Percentiles rank a stretch among this genome's conserved stretches.
Conservation (phyloP, 2,797 vertebrate genomes). For the Galago senegalensis region DNA sequence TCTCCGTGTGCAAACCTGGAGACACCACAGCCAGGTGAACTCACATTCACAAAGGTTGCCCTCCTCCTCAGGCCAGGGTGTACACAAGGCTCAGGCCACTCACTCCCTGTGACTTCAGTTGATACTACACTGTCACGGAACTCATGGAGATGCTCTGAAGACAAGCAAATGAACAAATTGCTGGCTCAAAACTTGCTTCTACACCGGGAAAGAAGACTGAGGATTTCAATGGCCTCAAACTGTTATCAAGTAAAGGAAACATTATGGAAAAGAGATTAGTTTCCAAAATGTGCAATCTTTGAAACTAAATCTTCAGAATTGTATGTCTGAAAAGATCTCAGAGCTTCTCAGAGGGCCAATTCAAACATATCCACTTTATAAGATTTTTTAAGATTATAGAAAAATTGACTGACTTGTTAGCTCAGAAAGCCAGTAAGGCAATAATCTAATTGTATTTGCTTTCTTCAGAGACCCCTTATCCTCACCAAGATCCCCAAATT, state of each 20-base stretch:
- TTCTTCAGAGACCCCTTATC: constrained; percentile 71
- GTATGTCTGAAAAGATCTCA: too few relatives aligned
- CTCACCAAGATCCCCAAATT: constrained; percentile 49
- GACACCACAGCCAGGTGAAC: not conserved
- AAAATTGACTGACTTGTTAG: constrained; percentile 74
- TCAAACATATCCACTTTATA: constrained; percentile 84
- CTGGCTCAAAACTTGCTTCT: not conserved
- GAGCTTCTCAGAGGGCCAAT: constrained; percentile 86
- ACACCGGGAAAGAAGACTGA: not conserved
- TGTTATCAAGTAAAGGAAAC: not conserved
- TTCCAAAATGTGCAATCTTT: too few relatives aligned
- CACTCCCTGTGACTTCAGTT: not conserved
- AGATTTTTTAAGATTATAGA: constrained; percentile 81
- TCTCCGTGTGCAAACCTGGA: not conserved
- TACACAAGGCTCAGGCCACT: not conserved
- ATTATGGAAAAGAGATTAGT: too few relatives aligned
- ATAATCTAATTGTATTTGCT: not conserved
- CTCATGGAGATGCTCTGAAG: not conserved
- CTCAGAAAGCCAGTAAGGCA: constrained; percentile 68
- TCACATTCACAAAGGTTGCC: not conserved
- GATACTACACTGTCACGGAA: not conserved
- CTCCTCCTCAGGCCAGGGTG: too few relatives aligned
- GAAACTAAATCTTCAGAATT: too few relatives aligned
- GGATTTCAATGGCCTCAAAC: not conserved
- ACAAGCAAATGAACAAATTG: not conserved